phyloP scores from a whole-genome alignment of 2,113 vertebrate genomes.

The Vulpes ferrilata region DNA sequence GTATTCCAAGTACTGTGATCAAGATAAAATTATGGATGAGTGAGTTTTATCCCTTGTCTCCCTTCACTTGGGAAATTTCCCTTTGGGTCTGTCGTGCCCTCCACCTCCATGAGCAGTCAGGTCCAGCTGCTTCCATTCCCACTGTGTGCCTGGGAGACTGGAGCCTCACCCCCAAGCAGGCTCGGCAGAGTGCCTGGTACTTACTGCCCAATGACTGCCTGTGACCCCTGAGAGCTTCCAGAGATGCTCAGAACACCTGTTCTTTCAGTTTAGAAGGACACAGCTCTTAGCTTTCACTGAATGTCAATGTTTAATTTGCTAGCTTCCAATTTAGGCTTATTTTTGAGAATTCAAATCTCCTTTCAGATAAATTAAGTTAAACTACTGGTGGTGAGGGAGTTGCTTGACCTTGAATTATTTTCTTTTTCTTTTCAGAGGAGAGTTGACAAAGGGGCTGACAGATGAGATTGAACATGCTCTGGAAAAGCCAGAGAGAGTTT shows the following conservation, averaged over 20 bases:
- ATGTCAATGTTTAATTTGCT: constrained; percentile 84
- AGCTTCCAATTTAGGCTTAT: constrained; percentile 82
- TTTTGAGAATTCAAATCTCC: constrained; percentile 86
- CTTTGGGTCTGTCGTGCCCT: not conserved
- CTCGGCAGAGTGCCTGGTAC: not conserved
- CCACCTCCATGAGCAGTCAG: not conserved
- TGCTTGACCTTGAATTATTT: constrained; percentile 87
- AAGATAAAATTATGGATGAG: not conserved
- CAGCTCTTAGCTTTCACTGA: constrained; percentile 67
- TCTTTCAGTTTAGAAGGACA: not conserved
- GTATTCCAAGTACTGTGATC: not conserved
- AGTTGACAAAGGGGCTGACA: constrained; percentile 84
- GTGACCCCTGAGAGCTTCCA: not conserved
- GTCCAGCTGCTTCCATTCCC: not conserved
- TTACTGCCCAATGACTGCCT: not conserved
- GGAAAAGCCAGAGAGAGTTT: constrained; percentile 80
- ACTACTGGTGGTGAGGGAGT: constrained; percentile 84
- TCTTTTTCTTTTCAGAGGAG: constrained; percentile 76
- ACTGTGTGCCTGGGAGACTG: fast-evolving
- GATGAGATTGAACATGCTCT: constrained; percentile 81
- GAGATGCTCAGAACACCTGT: not conserved
- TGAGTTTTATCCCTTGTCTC: not conserved
- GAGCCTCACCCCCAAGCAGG: fast-evolving
- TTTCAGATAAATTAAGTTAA: constrained; percentile 89
- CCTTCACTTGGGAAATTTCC: not conserved